A percentile compares a stretch with the other conserved stretches of the same genome.
Conservation (phyloP, 2,888 invertebrate species). For the Altica lythri region DNA sequence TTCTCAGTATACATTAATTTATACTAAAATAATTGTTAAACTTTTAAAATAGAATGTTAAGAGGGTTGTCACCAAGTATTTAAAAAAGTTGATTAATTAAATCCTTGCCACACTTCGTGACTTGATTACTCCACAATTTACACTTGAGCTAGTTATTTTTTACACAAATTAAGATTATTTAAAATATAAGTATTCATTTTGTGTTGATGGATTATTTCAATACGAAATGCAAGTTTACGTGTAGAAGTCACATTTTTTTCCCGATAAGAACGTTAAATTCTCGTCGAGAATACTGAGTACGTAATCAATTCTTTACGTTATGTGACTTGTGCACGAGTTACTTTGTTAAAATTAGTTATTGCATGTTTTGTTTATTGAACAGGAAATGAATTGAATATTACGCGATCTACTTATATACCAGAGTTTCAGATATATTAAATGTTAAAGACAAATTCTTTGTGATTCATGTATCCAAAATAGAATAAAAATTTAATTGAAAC, state of each 20-base stretch:
- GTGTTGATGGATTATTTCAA: neutral
- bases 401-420: too few relatives aligned
- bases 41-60: too few relatives aligned
- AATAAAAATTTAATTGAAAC: too few relatives aligned
- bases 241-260: slow-evolving; percentile 3
- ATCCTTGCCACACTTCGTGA: neutral
- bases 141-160: slow-evolving; percentile 2
- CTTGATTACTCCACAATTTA: slow-evolving; percentile 2
- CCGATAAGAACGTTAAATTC: neutral
- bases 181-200: slow-evolving; percentile 3
- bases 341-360: neutral
- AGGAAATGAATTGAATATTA: neutral
- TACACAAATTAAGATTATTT: neutral
- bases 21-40: too few relatives aligned
- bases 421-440: too few relatives aligned
- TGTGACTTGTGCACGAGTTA: neutral
- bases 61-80: too few relatives aligned
- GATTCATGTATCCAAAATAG: too few relatives aligned
- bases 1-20: too few relatives aligned
- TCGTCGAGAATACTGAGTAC: neutral
- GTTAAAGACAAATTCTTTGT: too few relatives aligned
- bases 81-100: too few relatives aligned
- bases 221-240: slow-evolving; percentile 4
- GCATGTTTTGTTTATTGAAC: neutral
- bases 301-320: neutral